Evolutionary conservation across 2,888 invertebrate genomes (phyloP).

Genomic region (Phasia obesa): DNA sequence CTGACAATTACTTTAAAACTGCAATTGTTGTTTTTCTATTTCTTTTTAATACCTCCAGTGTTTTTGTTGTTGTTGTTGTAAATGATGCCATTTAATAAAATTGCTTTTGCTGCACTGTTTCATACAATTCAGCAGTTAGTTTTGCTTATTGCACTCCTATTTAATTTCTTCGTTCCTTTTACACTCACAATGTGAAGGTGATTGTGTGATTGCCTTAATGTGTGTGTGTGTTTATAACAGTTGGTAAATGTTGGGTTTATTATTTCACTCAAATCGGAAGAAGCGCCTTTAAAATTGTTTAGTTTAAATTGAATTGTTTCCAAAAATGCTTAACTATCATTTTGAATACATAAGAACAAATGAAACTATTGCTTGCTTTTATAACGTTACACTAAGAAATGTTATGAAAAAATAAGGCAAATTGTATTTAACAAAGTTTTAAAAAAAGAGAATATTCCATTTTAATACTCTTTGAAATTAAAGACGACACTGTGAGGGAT

Average conservation of each 20-base stretch:
- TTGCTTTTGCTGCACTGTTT: constrained; percentile 64
- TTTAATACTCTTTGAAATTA: too few relatives aligned
- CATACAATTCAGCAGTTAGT: constrained; percentile 51
- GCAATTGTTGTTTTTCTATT: constrained; percentile 41
- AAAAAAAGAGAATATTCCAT: too few relatives aligned
- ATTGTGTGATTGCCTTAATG: not conserved
- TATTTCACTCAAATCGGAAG: constrained; percentile 65
- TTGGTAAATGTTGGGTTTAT: constrained; percentile 46
- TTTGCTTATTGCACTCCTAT: constrained; percentile 50
- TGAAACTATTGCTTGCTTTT: not conserved
- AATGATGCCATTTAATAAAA: constrained; percentile 66
- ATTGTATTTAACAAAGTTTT: too few relatives aligned
- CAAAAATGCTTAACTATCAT: constrained; percentile 24
- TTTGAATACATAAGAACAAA: constrained; percentile 7
- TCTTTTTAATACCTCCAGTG: not conserved
- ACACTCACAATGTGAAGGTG: constrained; percentile 9
- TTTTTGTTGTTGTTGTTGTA: constrained; percentile 49
- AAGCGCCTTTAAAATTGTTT: constrained; percentile 66
- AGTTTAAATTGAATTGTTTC: constrained; percentile 68
- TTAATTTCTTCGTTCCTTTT: constrained; percentile 22
- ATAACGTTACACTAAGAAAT: constrained; percentile 7
- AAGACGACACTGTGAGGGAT: too few relatives aligned
- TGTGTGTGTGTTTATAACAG: not conserved
- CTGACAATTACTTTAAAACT: constrained; percentile 66
- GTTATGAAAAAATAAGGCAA: not conserved